A percentile compares a stretch with the other conserved stretches of the same genome.
These are phyloP conservation scores for Gyps fulvus DNA, from an alignment of 2,113 vertebrate genomes.

Conservation along the genomic window DNA sequence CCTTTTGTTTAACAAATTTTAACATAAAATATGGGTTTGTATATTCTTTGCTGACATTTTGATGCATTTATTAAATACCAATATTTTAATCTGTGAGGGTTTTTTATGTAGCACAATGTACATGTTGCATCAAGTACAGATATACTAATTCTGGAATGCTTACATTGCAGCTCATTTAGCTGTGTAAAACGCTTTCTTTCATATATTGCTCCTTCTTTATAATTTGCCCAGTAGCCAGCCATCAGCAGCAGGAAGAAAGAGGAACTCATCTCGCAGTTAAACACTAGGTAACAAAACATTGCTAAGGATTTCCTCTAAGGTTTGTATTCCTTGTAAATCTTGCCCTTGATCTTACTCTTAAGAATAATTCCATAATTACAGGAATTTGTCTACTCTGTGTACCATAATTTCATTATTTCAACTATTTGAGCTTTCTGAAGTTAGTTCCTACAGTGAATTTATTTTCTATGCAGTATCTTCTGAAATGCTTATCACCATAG, in stretches of 20 bases:
- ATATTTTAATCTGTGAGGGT: background rate
- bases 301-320: background rate
- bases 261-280: background rate
- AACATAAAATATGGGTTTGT: background rate
- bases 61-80: slow-evolving; percentile 1
- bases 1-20: slow-evolving; percentile 1
- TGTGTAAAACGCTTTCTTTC: background rate
- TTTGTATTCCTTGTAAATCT: background rate
- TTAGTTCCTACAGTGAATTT: background rate
- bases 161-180: background rate
- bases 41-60: background rate
- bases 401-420: background rate
- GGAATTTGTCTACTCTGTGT: background rate
- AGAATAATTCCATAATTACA: background rate
- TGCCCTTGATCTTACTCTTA: background rate
- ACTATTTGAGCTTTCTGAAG: background rate
- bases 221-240: background rate
- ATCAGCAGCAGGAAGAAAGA: background rate
- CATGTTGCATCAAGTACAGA: background rate
- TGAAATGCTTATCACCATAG: background rate
- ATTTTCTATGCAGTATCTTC: background rate
- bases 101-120: background rate
- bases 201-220: background rate
- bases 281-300: background rate
- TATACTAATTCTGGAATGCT: background rate